phyloP scores from a whole-genome alignment of 2,797 vertebrate genomes.

The Acrossocheilus fasciatus region DNA sequence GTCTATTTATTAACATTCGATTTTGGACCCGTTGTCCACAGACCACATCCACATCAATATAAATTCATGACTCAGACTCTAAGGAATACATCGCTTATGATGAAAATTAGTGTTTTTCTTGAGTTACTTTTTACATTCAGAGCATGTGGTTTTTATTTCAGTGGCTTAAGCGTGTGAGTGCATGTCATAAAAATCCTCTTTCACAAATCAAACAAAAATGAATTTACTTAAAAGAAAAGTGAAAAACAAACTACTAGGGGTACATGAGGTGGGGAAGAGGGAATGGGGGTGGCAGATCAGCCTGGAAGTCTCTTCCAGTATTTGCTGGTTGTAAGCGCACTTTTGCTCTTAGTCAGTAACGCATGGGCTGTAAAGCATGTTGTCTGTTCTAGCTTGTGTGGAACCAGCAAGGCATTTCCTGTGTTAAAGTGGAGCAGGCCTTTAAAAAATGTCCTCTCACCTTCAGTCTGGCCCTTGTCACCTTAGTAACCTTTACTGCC shows the following conservation, averaged over 20 bases:
- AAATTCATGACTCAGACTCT: constrained; percentile 57
- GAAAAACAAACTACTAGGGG: not conserved
- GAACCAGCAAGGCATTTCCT: constrained; percentile 81
- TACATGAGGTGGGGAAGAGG: not conserved
- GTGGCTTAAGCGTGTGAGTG: constrained; percentile 53
- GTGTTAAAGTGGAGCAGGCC: constrained; percentile 71
- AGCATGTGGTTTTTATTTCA: constrained; percentile 69
- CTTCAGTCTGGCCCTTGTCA: constrained; percentile 67
- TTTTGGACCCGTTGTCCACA: constrained; percentile 53
- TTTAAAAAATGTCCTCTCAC: constrained; percentile 75
- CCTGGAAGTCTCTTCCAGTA: constrained; percentile 45
- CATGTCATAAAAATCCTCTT: constrained; percentile 51
- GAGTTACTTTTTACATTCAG: constrained; percentile 53
- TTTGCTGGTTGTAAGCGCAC: constrained; percentile 49
- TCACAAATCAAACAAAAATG: constrained; percentile 54
- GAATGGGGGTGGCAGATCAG: constrained; percentile 37
- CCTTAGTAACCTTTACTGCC: constrained; percentile 75
- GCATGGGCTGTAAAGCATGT: constrained; percentile 75
- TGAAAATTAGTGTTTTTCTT: constrained; percentile 64
- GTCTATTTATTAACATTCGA: constrained; percentile 54
- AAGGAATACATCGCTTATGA: constrained; percentile 59
- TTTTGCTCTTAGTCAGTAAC: constrained; percentile 64
- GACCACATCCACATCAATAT: constrained; percentile 63
- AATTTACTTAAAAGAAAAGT: constrained; percentile 39
- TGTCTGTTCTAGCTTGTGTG: constrained; percentile 76